Percentiles rank a stretch among this genome's conserved stretches.
Evolutionary conservation across 2,113 vertebrate genomes (phyloP).

Genomic region (Canis aureus): DNA sequence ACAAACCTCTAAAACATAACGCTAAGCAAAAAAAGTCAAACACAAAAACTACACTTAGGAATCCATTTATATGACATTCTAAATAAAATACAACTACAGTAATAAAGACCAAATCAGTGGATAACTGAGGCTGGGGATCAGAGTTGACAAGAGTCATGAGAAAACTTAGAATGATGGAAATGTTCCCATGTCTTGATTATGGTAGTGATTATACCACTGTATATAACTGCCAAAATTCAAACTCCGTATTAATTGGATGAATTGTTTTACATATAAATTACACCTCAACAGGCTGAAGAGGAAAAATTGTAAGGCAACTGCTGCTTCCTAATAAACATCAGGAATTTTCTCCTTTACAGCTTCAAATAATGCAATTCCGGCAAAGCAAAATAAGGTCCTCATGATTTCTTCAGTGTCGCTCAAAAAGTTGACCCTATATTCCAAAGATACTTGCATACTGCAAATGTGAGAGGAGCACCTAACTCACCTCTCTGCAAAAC

Average conservation of each 20-base stretch:
- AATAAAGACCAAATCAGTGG: not conserved
- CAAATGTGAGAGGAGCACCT: not conserved
- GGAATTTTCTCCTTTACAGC: not conserved
- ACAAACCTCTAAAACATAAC: not conserved
- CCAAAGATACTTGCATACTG: constrained; percentile 29
- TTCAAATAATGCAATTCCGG: constrained; percentile 9
- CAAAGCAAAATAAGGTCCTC: constrained; percentile 29
- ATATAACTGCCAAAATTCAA: constrained; percentile 9
- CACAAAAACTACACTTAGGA: not conserved
- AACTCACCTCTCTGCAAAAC: not conserved
- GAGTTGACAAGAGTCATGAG: not conserved
- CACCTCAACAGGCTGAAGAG: not conserved
- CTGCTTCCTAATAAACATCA: not conserved
- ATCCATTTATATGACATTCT: not conserved
- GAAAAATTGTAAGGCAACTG: not conserved
- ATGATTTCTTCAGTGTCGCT: constrained; percentile 26
- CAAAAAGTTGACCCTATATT: constrained; percentile 12
- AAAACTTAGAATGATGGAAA: not conserved
- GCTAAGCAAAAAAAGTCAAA: not conserved
- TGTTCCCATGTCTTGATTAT: not conserved
- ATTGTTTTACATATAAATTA: not conserved
- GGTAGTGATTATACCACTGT: not conserved
- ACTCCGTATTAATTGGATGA: not conserved
- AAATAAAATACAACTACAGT: constrained; percentile 14
- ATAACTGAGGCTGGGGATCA: not conserved